These are phyloP conservation scores for Scaptomyza montana DNA, from an alignment of 1,140 invertebrate genomes.

Conservation along the genomic window DNA sequence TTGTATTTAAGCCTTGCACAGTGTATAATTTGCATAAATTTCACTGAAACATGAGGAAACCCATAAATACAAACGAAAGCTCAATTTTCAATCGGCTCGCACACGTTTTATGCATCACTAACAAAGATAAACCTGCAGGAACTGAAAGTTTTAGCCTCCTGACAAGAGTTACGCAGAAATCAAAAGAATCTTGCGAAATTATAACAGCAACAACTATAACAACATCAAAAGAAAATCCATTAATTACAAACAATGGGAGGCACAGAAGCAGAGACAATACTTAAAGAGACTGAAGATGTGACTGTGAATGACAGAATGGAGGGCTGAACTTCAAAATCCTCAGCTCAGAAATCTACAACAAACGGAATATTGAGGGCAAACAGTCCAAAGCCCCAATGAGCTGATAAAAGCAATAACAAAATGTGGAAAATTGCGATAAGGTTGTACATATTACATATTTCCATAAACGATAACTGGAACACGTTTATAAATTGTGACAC, in stretches of 20 bases:
- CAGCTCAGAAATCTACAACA: neutral
- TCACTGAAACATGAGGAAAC: conserved; percentile 17
- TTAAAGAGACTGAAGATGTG: neutral
- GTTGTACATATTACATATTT: no score
- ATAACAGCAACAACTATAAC: neutral
- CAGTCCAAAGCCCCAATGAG: no score
- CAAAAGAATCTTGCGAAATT: neutral
- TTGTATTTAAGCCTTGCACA: conserved; percentile 27
- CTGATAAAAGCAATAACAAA: no score
- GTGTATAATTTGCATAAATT: conserved; percentile 53
- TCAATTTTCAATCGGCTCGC: conserved; percentile 13
- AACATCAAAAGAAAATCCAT: conserved; percentile 19
- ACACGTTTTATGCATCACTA: no score
- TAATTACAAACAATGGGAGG: conserved; percentile 20
- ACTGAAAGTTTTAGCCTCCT: neutral
- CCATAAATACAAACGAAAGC: conserved; percentile 27
- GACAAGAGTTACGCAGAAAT: conserved; percentile 22
- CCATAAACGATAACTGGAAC: no score
- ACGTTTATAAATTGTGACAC: no score
- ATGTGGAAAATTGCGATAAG: no score
- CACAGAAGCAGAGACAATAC: conserved; percentile 6
- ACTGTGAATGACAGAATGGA: neutral
- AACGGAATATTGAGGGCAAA: neutral
- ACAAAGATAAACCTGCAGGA: neutral
- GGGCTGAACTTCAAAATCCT: neutral